Percentiles rank a stretch among this genome's conserved stretches.
Conservation (phyloP, 2,797 vertebrate species). For the Hylomyscus alleni region DNA sequence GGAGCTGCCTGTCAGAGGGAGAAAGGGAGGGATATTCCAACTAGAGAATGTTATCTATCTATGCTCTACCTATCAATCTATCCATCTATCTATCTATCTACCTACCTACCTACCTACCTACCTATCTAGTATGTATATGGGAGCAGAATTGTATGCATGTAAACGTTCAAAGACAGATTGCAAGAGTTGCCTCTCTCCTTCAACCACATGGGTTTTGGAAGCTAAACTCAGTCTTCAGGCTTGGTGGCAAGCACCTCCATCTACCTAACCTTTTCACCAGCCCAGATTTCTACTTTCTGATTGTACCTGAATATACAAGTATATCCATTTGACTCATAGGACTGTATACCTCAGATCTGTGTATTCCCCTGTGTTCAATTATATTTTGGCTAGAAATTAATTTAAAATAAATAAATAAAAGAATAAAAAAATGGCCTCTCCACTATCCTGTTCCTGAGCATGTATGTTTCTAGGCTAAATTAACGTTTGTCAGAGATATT, state of each 20-base stretch:
- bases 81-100: too few species aligned
- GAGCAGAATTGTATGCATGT: not conserved
- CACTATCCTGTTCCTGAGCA: not conserved
- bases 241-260: not conserved
- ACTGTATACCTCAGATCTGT: not conserved
- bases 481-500: not conserved
- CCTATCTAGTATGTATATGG: not conserved
- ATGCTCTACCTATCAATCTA: not conserved
- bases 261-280: not conserved
- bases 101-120: too few species aligned
- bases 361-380: not conserved
- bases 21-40: not conserved
- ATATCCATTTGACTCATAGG: slow-evolving; percentile 16
- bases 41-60: not conserved
- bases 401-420: slow-evolving; percentile 40
- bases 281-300: slow-evolving; percentile 34
- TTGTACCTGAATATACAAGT: not conserved
- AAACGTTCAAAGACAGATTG: not conserved
- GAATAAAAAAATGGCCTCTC: not conserved
- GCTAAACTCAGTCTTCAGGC: not conserved
- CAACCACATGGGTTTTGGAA: not conserved
- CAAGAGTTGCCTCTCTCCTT: not conserved
- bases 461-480: not conserved
- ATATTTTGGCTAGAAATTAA: slow-evolving; percentile 27
- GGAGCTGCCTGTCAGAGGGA: not conserved